Evolutionary conservation across 2,797 vertebrate genomes (phyloP), one percentile per base, ranked within the genome.

Genomic region (Astyanax mexicanus): DNA sequence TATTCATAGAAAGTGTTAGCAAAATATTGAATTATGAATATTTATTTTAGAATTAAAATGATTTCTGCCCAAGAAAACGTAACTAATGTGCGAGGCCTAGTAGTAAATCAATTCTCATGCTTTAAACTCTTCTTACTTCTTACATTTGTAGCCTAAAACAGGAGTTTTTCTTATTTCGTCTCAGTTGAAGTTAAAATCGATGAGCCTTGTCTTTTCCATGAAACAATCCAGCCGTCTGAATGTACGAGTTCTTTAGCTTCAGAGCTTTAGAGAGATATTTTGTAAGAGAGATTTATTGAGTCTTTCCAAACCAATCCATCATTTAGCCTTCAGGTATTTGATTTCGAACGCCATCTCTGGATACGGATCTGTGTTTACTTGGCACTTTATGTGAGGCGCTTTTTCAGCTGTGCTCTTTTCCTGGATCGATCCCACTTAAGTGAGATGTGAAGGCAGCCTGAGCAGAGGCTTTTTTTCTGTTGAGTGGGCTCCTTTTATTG

Each of bases 371-470:
- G 44, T 47, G 44, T 49, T 47, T 47, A 47, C 13, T 13, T 65
- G 25, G n/a, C 15, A 11, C 40, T 45, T 64, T 42, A 12, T 61
- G 21, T 45, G 61, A 45, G 21, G 21, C 40, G 27, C 61, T 25
- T 42, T 66, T 47, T 47, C 44, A 19, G 25, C 32, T 44, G 40
- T n/a, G 27, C 35, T 62, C 58, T 25, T 52, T 51, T n/a, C 21
- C 61, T 11, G 35, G 15, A 73, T 73, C 45, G 32, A 51, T 62
- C n/a, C 13, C 70, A 51, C 58, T 52, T 64, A 64, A 72, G 23
- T 51, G 58, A 64, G 45, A 64, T 40, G 45, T 73, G 55, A 72
- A 58, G 52, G 32, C 58, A 73, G 44, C 58, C 27, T 37, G 13
- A 25, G 32, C 21, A 4, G 54, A 13, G 4, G 45, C n/a, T 44